These are phyloP conservation scores for Dendrocopos noguchii DNA, from an alignment of 2,113 vertebrate species.

Conservation along the genomic window DNA sequence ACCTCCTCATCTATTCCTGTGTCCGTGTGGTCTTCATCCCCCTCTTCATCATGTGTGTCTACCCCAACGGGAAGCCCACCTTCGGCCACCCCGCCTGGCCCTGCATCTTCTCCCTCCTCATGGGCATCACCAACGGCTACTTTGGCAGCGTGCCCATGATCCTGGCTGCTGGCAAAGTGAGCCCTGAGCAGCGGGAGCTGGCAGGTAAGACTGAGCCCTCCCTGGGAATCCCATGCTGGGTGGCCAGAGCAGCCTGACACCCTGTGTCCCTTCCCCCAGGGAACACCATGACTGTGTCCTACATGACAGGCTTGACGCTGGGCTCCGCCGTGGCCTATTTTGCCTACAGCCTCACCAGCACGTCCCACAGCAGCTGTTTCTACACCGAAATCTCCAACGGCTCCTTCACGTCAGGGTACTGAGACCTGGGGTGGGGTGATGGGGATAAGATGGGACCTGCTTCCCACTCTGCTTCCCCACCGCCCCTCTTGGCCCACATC, in stretches of 20 bases:
- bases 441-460: not conserved
- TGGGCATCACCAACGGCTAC: constrained; percentile 97
- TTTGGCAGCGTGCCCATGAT: constrained; percentile 98
- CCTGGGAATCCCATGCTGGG: fast-evolving
- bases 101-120: constrained; percentile 94
- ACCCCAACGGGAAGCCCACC: constrained; percentile 83
- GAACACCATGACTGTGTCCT: constrained; percentile 99
- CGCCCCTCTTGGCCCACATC: not conserved
- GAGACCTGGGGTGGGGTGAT: not conserved
- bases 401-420: constrained; percentile 75
- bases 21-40: constrained; percentile 94
- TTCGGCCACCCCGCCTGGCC: constrained; percentile 96
- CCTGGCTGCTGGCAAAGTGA: constrained; percentile 91
- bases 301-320: constrained; percentile 94
- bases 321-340: constrained; percentile 93
- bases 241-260: not conserved
- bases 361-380: constrained; percentile 73
- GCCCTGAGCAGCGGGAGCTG: constrained; percentile 91
- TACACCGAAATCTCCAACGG: constrained; percentile 66
- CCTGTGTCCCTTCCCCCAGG: constrained; percentile 68
- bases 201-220: constrained; percentile 80
- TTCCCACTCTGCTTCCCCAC: not conserved
- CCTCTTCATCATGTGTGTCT: constrained; percentile 95
- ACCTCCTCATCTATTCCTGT: constrained; percentile 91
- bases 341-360: constrained; percentile 89